Conservation (phyloP, 2,113 vertebrate genomes). For the Ophiodon elongatus region DNA sequence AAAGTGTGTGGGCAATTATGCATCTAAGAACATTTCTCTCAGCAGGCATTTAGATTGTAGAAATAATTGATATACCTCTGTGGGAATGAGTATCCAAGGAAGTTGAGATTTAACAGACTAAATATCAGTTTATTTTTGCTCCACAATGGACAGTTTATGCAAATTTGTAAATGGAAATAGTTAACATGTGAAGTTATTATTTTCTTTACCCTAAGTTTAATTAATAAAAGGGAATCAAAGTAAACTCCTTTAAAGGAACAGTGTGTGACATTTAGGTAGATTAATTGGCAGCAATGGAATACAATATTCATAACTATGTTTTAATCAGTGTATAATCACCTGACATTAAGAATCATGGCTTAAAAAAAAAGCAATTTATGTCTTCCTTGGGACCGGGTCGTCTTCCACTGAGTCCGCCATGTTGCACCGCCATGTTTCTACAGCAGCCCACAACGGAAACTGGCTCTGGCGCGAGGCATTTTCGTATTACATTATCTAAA, state of each 20-base stretch:
- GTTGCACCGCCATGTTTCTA: too few species aligned
- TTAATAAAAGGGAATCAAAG: not conserved
- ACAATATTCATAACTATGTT: too few species aligned
- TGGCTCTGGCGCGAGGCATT: too few species aligned
- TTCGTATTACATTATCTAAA: too few species aligned
- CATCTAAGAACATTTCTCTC: constrained; percentile 5
- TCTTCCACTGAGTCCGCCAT: too few species aligned
- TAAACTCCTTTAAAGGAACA: not conserved
- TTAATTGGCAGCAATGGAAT: too few species aligned
- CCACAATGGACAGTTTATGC: not conserved
- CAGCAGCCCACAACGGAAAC: too few species aligned
- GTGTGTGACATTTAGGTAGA: too few species aligned
- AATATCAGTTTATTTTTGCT: constrained; percentile 9
- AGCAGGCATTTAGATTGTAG: not conserved
- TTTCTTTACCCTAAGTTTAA: not conserved
- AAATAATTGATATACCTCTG: not conserved
- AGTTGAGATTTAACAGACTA: not conserved
- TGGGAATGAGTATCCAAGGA: not conserved
- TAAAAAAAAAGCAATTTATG: not conserved
- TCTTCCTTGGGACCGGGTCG: not conserved
- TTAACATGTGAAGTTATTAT: not conserved
- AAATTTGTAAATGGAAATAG: not conserved
- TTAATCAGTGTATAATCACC: too few species aligned
- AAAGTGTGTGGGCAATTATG: not conserved
- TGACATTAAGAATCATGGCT: too few species aligned